Evolutionary conservation across 1,140 invertebrate species (phyloP).

Genomic region (Augochlora pura): DNA sequence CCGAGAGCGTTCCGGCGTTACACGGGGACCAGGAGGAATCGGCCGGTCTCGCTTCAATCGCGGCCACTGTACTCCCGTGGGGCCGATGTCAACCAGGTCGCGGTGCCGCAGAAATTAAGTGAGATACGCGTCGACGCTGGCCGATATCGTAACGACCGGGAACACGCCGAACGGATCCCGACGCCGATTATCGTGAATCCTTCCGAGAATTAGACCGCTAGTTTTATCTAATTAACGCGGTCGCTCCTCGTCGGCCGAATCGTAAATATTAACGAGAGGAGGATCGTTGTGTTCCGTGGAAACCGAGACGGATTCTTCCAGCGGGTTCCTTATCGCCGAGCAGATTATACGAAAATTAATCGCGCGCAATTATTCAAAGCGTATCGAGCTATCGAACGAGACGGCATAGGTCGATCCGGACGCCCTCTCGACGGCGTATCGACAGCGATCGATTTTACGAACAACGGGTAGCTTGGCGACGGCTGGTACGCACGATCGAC

Average conservation of each 20-base stretch:
- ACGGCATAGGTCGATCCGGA: not conserved
- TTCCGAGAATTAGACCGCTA: constrained; percentile 62
- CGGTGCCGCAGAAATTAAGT: constrained; percentile 15
- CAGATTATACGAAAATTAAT: not conserved
- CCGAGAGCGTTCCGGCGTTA: too few species aligned
- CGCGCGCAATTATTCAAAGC: not conserved
- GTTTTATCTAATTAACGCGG: constrained; percentile 69
- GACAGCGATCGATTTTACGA: not conserved
- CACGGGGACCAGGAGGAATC: not conserved
- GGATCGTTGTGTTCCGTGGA: constrained; percentile 3
- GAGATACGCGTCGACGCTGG: constrained; percentile 6
- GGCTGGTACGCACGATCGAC: not conserved
- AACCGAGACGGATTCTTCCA: not conserved
- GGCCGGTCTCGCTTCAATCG: constrained; percentile 3
- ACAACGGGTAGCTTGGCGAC: not conserved
- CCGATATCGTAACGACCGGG: constrained; percentile 49
- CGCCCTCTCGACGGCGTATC: not conserved
- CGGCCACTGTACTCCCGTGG: constrained; percentile 17
- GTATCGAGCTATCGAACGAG: not conserved
- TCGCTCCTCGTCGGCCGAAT: constrained; percentile 37
- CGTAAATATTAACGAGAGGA: constrained; percentile 66
- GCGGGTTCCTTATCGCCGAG: not conserved
- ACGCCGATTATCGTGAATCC: constrained; percentile 47
- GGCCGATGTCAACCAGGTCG: too few species aligned
- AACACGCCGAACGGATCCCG: constrained; percentile 13